These are phyloP conservation scores for Corythornis madagascariensis DNA, from an alignment of 2,113 vertebrate species.

Conservation along the genomic window DNA sequence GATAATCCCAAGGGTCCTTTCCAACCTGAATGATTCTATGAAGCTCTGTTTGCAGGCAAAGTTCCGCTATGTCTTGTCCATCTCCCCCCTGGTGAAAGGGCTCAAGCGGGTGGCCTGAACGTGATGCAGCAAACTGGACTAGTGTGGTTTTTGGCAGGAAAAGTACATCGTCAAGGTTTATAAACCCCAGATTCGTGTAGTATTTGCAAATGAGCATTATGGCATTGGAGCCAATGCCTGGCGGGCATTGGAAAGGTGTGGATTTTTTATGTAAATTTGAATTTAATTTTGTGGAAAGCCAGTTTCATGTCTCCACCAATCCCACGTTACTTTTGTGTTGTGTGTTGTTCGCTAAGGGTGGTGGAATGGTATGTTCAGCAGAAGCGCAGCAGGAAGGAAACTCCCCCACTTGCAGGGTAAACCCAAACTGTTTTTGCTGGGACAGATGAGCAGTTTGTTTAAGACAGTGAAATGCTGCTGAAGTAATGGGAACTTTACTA, in stretches of 20 bases:
- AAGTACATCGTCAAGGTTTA: constrained; percentile 34
- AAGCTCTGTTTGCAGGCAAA: not conserved
- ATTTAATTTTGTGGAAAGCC: constrained; percentile 70
- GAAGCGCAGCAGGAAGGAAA: not conserved
- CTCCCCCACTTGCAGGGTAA: constrained; percentile 8
- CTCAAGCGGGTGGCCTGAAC: not conserved
- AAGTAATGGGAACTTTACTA: not conserved
- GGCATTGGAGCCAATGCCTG: constrained; percentile 15
- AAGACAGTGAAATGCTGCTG: constrained; percentile 18
- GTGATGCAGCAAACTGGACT: not conserved
- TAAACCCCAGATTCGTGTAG: constrained; percentile 46
- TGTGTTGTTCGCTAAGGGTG: constrained; percentile 30
- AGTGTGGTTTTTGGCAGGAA: constrained; percentile 57
- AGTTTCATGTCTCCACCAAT: constrained; percentile 59
- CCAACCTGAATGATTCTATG: too few species aligned
- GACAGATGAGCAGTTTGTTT: constrained; percentile 38
- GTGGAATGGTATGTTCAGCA: not conserved
- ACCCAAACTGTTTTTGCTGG: not conserved
- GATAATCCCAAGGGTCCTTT: too few species aligned
- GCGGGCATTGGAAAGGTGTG: constrained; percentile 42
- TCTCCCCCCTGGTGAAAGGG: not conserved
- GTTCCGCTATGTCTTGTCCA: not conserved
- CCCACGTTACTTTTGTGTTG: not conserved
- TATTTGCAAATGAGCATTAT: constrained; percentile 50
- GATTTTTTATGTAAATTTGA: constrained; percentile 70